Evolutionary conservation across 2,888 invertebrate genomes (phyloP).

Genomic region (Erannis defoliaria): DNA sequence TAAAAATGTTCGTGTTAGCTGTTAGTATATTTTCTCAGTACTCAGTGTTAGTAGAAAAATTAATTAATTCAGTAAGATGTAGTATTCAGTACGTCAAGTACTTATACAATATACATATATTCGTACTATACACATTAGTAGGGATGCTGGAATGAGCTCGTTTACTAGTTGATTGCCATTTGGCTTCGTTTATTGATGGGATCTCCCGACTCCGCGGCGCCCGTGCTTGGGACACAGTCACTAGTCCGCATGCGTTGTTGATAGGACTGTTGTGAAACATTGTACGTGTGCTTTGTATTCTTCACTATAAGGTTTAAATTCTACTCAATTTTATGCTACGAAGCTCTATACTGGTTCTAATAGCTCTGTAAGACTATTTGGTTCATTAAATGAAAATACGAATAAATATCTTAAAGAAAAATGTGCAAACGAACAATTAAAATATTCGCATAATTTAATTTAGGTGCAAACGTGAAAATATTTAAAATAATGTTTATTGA

Average conservation of each 20-base stretch:
- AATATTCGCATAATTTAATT: too few relatives aligned
- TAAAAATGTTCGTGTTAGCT: too few relatives aligned
- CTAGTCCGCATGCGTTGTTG: constrained; percentile 51
- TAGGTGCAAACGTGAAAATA: too few relatives aligned
- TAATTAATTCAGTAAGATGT: neutral
- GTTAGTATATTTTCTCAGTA: too few relatives aligned
- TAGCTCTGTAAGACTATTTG: neutral
- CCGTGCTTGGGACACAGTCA: constrained; percentile 42
- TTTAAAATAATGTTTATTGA: too few relatives aligned
- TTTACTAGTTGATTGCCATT: constrained; percentile 67
- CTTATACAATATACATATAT: neutral
- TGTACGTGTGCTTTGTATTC: neutral
- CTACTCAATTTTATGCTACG: neutral
- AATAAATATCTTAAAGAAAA: neutral
- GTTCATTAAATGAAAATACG: neutral
- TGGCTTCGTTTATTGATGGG: constrained; percentile 81
- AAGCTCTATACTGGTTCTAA: neutral
- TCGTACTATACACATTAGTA: constrained; percentile 6
- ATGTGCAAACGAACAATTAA: too few relatives aligned
- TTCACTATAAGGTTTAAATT: neutral
- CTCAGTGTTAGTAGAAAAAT: too few relatives aligned
- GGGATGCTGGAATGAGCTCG: constrained; percentile 56
- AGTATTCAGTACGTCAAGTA: neutral
- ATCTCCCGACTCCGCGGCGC: constrained; percentile 79
- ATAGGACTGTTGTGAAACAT: neutral